Conservation (phyloP, 2,113 vertebrate species). For the Otocyon megalotis region DNA sequence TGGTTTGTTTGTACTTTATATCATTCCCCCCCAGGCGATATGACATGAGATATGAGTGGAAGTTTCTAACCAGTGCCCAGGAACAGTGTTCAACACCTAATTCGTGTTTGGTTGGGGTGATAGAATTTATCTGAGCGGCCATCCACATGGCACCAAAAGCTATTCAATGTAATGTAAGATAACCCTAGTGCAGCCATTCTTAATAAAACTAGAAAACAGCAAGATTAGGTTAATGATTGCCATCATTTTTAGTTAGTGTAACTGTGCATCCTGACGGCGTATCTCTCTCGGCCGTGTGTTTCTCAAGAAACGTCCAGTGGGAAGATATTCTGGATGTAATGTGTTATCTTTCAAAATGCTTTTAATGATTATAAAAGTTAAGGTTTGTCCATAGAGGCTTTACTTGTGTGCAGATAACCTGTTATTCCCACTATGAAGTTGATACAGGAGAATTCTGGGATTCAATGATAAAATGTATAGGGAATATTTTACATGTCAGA, state of each 20-base stretch:
- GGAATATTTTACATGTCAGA: not conserved
- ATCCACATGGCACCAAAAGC: not conserved
- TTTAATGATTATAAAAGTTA: not conserved
- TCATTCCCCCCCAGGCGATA: not conserved
- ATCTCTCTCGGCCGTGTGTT: not conserved
- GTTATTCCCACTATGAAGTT: not conserved
- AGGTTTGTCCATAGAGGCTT: not conserved
- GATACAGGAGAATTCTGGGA: not conserved
- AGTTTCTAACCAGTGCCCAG: conserved; percentile 8
- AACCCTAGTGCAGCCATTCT: not conserved
- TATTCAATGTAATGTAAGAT: not conserved
- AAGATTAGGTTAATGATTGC: not conserved
- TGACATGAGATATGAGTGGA: not conserved
- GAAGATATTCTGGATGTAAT: not conserved
- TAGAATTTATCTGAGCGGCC: not conserved
- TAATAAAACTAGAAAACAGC: not conserved
- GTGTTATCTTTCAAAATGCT: not conserved
- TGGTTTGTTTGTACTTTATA: conserved; percentile 56
- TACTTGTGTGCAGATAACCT: not conserved
- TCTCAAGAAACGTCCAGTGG: not conserved
- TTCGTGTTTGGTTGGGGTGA: not conserved
- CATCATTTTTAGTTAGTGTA: not conserved
- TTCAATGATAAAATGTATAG: not conserved
- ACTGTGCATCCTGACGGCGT: not conserved
- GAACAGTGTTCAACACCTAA: not conserved